Evolutionary conservation across 2,113 vertebrate genomes (phyloP), one percentile per base, ranked within the genome.

Genomic region (Patagioenas fasciata): DNA sequence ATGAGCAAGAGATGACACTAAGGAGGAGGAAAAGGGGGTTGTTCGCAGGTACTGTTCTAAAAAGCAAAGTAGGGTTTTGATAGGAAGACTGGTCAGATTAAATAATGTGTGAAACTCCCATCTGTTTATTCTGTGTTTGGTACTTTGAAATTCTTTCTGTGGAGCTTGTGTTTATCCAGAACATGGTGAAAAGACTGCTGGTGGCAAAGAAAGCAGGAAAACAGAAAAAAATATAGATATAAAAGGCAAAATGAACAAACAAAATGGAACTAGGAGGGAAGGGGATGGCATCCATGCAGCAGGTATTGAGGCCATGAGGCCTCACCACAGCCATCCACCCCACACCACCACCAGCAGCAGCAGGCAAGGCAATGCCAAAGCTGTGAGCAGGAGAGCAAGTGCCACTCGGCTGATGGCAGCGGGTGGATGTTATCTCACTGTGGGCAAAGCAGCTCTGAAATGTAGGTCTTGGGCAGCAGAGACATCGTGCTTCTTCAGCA

Each of bases 351-450:
- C 21, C 78, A 42, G 40, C 47, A 54, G 6, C 12, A 25, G 29
- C 51, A 36, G 38, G 31, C 34, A 48, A 32, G 29, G 70, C 32
- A 20, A 21, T 1, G 12, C 13, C 20, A 32, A 72, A 74, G 26
- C 29, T 5, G 2, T 3, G 4, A 25, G 44, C 31, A 1, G 1
- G 50, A 64, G 48, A 69, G 47, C 69, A 42, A 56, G 31, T 9
- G 1, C 47, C 1, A 0, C 32, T 23, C 36, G 32, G 67, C 32
- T 44, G 62, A 28, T 0, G 4, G 71, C 34, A 48, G 44, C 0
- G 2, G 14, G 56, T 1, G 34, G 42, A 20, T 5, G 1, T 38
- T 26, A 26, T 20, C 31, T 60, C 0, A 0, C 44, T 65, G n/a
- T 48, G 31, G 31, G 14, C 24, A 19, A 66, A 58, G 53, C 14